Evolutionary conservation across 2,888 invertebrate genomes (phyloP).

Genomic region (Sesia bembeciformis): DNA sequence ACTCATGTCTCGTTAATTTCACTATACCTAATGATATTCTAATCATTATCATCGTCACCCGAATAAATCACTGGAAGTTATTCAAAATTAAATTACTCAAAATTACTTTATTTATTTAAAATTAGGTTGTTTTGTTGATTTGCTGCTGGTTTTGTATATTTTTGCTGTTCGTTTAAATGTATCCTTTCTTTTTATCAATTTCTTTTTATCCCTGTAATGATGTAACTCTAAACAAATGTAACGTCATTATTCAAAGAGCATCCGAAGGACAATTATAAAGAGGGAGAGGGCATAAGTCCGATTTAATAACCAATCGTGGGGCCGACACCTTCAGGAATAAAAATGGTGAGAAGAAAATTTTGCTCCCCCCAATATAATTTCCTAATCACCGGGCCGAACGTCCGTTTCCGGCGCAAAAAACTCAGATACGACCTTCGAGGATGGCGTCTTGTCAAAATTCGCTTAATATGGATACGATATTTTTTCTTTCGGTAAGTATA

Average conservation of each 20-base stretch:
- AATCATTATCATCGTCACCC: too few species aligned
- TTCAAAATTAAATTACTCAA: too few species aligned
- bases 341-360: slow-evolving; percentile 36
- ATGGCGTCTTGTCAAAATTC: slow-evolving; percentile 39
- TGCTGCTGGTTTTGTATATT: too few species aligned
- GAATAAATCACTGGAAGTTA: too few species aligned
- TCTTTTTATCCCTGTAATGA: too few species aligned
- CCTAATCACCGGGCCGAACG: slow-evolving; percentile 67
- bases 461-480: slow-evolving; percentile 37
- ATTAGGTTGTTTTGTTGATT: too few species aligned
- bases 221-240: too few species aligned
- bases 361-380: slow-evolving; percentile 63
- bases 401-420: slow-evolving; percentile 65
- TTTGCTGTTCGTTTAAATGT: too few species aligned
- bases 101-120: too few species aligned
- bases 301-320: slow-evolving; percentile 67
- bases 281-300: slow-evolving; percentile 47
- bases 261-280: slow-evolving; percentile 44
- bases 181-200: too few species aligned
- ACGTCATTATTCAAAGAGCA: neutral
- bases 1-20: too few species aligned
- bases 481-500: neutral
- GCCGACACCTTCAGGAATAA: slow-evolving; percentile 47
- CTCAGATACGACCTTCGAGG: slow-evolving; percentile 48
- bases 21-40: too few species aligned